Conservation (phyloP, 1,140 invertebrate genomes). For the Drosophila bifasciata region DNA sequence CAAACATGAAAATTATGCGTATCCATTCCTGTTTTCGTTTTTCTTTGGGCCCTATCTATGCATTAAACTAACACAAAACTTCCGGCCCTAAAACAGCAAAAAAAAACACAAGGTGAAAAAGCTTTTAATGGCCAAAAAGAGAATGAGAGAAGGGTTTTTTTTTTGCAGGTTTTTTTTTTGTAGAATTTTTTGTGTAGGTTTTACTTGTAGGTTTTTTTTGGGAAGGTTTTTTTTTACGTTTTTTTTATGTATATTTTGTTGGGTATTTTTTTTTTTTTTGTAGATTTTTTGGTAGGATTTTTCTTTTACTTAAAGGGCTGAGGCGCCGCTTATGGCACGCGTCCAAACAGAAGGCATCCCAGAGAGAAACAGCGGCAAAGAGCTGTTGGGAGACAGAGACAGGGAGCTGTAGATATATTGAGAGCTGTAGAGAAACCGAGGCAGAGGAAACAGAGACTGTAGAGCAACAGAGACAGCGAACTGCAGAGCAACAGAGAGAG, state of each 20-base stretch:
- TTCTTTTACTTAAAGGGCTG: conserved; percentile 16
- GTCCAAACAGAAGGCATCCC: conserved; percentile 16
- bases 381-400: too few species aligned
- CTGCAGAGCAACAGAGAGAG: too few species aligned
- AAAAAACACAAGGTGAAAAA: conserved; percentile 61
- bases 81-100: not conserved
- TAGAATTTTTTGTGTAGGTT: too few species aligned
- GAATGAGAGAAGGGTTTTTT: too few species aligned
- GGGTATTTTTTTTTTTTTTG: too few species aligned
- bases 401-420: too few species aligned
- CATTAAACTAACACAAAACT: conserved; percentile 11
- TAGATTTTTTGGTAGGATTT: not conserved
- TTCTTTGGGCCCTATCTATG: not conserved
- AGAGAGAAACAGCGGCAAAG: conserved; percentile 11
- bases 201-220: too few species aligned
- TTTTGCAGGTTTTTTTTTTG: conserved; percentile 22
- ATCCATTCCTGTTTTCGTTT: conserved; percentile 29
- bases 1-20: conserved; percentile 77
- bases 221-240: too few species aligned
- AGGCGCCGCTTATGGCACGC: conserved; percentile 43
- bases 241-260: too few species aligned
- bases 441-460: too few species aligned
- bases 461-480: too few species aligned
- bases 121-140: conserved; percentile 66
- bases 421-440: too few species aligned